Base-by-base conservation (phyloP, 2,797 vertebrate species). In the Tamandua tetradactyla region DNA sequence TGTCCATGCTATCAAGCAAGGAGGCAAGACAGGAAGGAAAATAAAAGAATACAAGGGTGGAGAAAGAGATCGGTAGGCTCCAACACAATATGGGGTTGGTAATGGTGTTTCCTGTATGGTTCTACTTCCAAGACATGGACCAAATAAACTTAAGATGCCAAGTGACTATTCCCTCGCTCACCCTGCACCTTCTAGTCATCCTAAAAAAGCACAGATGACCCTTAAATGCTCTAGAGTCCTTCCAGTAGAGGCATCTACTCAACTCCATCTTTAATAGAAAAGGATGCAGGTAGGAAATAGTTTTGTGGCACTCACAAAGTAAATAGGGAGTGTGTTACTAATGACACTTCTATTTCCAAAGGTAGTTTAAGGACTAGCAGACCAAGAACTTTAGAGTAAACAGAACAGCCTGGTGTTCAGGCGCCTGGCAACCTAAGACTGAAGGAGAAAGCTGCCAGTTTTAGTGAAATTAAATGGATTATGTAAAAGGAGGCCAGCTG, bases 381-480 rank as follows among this genome's bases (percentile, higher is more conserved):
- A 85, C 52, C 37, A 93, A 71, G 35, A 91, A 84, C 66, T 85
- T 80, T 37, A 78, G 62, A 64, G 87, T 93, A 94, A 94, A 94
- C 59, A 87, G 52, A 95, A 82, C 59, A 95, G 93, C 81, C 57
- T 86, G n/a, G 87, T 94, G 64, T 92, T 78, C 11, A 3, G 81
- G 86, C 3, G 47, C 85, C 88, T 95, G 95, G 94, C 92, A 95
- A 95, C 91, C 6, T 78, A 89, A 89, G 32, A 74, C 37, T 23
- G 62, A 89, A 95, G 84, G 84, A 95, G 87, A 97, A 93, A 95
- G 90, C 79, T 83, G 85, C 95, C 94, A 95, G 82, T 90, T 95
- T 95, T 87, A 87, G 69, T 94, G 88, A 93, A 95, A 95, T 90
- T 94, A 87, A 97, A 86, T n/a, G 35, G 94, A 94, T 96, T 96